A percentile compares a stretch with the other conserved stretches of the same genome.
Evolutionary conservation across 35 echinoderm and acorn worm genomes (phyloP).

Genomic region (Heliocidaris erythrogramma): DNA sequence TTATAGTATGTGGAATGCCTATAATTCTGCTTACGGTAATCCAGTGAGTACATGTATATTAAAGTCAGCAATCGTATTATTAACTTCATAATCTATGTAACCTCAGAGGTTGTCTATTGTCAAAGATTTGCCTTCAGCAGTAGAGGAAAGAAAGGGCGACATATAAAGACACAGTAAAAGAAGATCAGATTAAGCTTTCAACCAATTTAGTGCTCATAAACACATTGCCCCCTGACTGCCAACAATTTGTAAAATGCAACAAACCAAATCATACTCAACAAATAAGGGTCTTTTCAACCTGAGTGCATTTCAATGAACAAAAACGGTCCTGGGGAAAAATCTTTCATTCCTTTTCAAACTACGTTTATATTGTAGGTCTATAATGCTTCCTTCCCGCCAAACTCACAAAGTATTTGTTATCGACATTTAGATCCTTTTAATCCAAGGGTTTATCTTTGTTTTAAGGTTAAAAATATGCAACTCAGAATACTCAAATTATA

Average conservation of each 20-base stretch:
- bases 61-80: background rate
- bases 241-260: slow-evolving; percentile 6
- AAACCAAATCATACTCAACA: background rate
- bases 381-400: slow-evolving; percentile 5
- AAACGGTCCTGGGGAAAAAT: background rate
- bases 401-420: background rate
- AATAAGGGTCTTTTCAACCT: background rate
- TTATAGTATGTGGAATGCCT: background rate
- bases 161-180: background rate
- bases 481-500: too few relatives aligned
- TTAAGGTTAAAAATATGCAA: background rate
- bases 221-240: background rate
- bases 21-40: background rate
- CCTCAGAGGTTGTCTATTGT: slow-evolving; percentile 1
- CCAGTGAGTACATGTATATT: background rate
- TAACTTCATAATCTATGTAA: background rate
- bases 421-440: background rate
- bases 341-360: background rate
- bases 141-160: background rate
- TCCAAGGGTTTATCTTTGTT: background rate
- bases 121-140: background rate
- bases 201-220: background rate
- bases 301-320: background rate
- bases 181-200: background rate
- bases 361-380: background rate